phyloP scores from a whole-genome alignment of 2,888 invertebrate genomes.

The Acanthosepion lycidas region DNA sequence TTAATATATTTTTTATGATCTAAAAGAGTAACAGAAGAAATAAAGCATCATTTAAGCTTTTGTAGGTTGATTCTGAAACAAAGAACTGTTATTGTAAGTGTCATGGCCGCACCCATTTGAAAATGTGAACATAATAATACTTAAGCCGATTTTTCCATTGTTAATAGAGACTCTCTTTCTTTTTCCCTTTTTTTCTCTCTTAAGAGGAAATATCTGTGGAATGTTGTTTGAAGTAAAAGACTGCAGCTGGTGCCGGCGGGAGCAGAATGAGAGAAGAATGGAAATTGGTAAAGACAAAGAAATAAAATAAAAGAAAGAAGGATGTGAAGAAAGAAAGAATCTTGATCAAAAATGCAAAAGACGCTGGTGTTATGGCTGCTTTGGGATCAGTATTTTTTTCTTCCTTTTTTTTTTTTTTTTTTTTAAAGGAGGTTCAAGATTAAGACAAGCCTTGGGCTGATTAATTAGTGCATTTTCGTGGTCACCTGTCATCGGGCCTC shows the following conservation, averaged over 20 bases:
- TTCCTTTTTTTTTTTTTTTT: neutral
- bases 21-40: neutral
- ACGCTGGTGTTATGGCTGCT: neutral
- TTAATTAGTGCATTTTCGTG: neutral
- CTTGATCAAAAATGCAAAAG: neutral
- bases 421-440: neutral
- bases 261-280: neutral
- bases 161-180: neutral
- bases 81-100: neutral
- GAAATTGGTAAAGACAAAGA: neutral
- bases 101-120: neutral
- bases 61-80: neutral
- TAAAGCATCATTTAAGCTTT: neutral
- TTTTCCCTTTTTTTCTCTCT: neutral
- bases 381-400: neutral
- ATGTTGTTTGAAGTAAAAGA: neutral
- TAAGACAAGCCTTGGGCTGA: neutral
- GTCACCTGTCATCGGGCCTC: neutral
- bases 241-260: neutral
- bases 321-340: neutral
- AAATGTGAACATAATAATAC: slow-evolving; percentile 2
- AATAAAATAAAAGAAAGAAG: neutral
- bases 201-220: neutral
- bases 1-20: neutral
- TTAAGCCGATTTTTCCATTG: neutral